Base-by-base conservation (phyloP, 2,797 vertebrate genomes). In the Arctocebus calabarensis region DNA sequence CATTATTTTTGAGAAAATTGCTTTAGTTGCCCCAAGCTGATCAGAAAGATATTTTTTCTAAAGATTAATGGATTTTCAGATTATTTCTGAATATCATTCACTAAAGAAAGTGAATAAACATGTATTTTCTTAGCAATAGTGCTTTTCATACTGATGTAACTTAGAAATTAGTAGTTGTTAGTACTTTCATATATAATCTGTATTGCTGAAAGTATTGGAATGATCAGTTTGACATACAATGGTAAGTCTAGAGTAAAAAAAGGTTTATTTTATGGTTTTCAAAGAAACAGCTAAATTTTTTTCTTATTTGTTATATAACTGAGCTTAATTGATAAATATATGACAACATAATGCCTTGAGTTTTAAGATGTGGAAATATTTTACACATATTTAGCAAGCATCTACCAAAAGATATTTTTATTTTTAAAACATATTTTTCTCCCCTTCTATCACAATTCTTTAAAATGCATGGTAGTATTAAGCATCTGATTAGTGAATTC, bases 1-100 rank as follows among this genome's bases (percentile, higher is more conserved):
- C 8, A 19, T 95, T 94, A 83, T 96, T 97, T 95, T 96, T 94
- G 84, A 94, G 91, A 89, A 91, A 94, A 96, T 95, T 90, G 23
- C 73, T 81, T 94, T 62, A 89, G 88, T 45, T 87, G 55, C 7
- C 83, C 29, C 66, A 84, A 91, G 55, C 87, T 91, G 79, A 94
- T 96, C 17, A 75, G 89, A 94, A 96, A 74, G 88, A 84, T 66
- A 82, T 16, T 34, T 48, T 92, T 34, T 34, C 9, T 68, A 68
- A 94, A 91, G 48, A 94, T 84, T 32, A 78, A 96, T 96, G 29
- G 37, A 61, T 55, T 89, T 95, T 94, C 92, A 87, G 57, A 94
- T 94, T 82, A 94, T 94, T 95, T 92, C 78, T 94, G 77, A 91
- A 82, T 68, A 91, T 57, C 22, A 34, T 68, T 59, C 70, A 45